Percentiles rank a stretch among this genome's conserved stretches.
phyloP scores from a whole-genome alignment of 2,888 invertebrate genomes.

The Limnephilus auricula region DNA sequence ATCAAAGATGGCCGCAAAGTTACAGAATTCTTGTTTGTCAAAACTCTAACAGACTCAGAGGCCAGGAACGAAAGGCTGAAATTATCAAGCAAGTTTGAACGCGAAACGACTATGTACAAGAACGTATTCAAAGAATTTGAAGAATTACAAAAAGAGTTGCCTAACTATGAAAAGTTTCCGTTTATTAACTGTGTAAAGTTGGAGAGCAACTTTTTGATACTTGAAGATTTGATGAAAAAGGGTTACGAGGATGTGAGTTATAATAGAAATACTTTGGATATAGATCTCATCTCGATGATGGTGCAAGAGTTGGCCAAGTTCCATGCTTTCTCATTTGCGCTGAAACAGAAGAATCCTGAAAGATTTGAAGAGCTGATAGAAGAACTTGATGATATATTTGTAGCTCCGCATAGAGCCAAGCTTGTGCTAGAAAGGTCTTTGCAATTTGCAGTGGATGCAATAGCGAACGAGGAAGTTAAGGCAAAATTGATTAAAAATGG shows the following conservation, averaged over 20 bases:
- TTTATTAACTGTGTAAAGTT: constrained; percentile 53
- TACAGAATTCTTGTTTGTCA: constrained; percentile 51
- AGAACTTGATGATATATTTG: constrained; percentile 55
- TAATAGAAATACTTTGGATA: constrained; percentile 67
- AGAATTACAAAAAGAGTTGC: constrained; percentile 52
- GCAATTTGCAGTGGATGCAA: constrained; percentile 42
- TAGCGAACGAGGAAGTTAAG: constrained; percentile 52
- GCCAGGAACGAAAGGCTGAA: constrained; percentile 49
- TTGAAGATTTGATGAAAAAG: constrained; percentile 67
- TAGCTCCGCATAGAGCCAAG: constrained; percentile 50
- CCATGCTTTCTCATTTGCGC: constrained; percentile 69
- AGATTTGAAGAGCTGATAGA: constrained; percentile 65
- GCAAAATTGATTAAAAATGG: constrained; percentile 39
- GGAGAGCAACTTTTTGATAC: constrained; percentile 54
- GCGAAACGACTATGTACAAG: constrained; percentile 60
- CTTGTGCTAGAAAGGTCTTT: constrained; percentile 54
- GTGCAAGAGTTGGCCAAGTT: constrained; percentile 69
- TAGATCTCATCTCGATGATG: constrained; percentile 68
- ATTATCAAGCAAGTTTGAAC: constrained; percentile 51
- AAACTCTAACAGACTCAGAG: constrained; percentile 55
- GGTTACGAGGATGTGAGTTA: constrained; percentile 57
- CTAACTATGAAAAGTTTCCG: constrained; percentile 39
- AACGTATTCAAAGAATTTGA: constrained; percentile 58
- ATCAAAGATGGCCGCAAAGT: constrained; percentile 49
- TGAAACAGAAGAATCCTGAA: constrained; percentile 68